A percentile compares a stretch with the other conserved stretches of the same genome.
phyloP scores from a whole-genome alignment of 2,797 vertebrate species.

The Spea hammondii region DNA sequence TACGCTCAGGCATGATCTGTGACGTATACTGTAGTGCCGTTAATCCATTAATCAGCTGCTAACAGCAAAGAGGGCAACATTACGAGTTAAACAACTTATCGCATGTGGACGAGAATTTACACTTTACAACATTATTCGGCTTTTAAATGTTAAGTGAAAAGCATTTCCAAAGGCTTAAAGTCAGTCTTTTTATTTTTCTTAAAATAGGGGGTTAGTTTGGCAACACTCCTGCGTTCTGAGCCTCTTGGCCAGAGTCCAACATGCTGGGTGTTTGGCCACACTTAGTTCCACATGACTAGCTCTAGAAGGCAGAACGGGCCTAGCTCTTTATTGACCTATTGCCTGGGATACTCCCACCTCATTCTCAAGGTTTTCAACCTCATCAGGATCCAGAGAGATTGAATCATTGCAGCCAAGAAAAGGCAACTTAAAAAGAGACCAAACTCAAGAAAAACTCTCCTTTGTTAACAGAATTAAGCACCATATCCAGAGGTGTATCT shows the following conservation, averaged over 20 bases:
- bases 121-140: conserved; percentile 49
- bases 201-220: conserved; percentile 55
- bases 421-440: conserved; percentile 37
- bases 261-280: conserved; percentile 66
- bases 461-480: conserved; percentile 40
- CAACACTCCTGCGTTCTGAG: conserved; percentile 59
- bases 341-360: conserved; percentile 68
- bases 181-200: conserved; percentile 46
- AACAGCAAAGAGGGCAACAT: conserved; percentile 60
- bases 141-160: conserved; percentile 54
- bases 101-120: conserved; percentile 54
- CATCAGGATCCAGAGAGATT: conserved; percentile 46
- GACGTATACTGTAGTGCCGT: conserved; percentile 57
- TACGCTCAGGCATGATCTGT: conserved; percentile 57
- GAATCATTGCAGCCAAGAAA: conserved; percentile 50
- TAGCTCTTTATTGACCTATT: conserved; percentile 67
- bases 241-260: conserved; percentile 73
- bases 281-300: conserved; percentile 77
- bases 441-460: conserved; percentile 42
- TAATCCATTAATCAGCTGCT: conserved; percentile 62
- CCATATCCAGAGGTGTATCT: conserved; percentile 7
- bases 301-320: conserved; percentile 66
- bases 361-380: conserved; percentile 62
- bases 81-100: conserved; percentile 55
- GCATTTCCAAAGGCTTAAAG: conserved; percentile 53